phyloP scores from a whole-genome alignment of 2,888 invertebrate species.

The Pseudococcus longispinus region DNA sequence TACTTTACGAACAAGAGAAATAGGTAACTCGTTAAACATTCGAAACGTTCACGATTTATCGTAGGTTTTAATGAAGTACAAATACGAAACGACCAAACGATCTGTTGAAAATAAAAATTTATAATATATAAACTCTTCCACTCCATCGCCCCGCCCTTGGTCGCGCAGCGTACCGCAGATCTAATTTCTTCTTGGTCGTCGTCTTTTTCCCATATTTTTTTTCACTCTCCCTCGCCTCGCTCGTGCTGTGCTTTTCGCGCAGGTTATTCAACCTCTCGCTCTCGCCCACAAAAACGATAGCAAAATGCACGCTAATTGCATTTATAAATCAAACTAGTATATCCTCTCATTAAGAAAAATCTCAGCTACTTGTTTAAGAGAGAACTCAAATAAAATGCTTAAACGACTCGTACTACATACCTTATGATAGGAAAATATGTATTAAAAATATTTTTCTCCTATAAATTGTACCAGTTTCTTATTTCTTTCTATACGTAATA shows the following conservation, averaged over 20 bases:
- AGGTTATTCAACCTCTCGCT: slow-evolving; percentile 36
- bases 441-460: slow-evolving; percentile 4
- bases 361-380: slow-evolving; percentile 29
- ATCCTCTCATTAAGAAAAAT: slow-evolving; percentile 42
- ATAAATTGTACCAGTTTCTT: neutral
- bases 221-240: neutral
- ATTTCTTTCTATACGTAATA: neutral
- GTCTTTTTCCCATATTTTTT: slow-evolving; percentile 2
- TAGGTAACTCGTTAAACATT: slow-evolving; percentile 23
- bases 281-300: slow-evolving; percentile 44
- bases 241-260: neutral
- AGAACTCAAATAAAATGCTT: slow-evolving; percentile 11
- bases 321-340: slow-evolving; percentile 44
- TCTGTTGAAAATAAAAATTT: neutral
- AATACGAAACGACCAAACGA: slow-evolving; percentile 1
- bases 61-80: slow-evolving; percentile 43
- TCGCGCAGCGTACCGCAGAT: neutral
- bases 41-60: slow-evolving; percentile 39
- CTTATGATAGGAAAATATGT: slow-evolving; percentile 7
- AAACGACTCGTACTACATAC: neutral
- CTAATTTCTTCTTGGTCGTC: neutral
- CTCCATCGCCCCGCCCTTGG: too few species aligned
- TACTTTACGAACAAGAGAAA: neutral
- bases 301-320: slow-evolving; percentile 45
- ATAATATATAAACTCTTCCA: neutral